phyloP scores from a whole-genome alignment of 1,140 invertebrate species.

The Manduca sexta region DNA sequence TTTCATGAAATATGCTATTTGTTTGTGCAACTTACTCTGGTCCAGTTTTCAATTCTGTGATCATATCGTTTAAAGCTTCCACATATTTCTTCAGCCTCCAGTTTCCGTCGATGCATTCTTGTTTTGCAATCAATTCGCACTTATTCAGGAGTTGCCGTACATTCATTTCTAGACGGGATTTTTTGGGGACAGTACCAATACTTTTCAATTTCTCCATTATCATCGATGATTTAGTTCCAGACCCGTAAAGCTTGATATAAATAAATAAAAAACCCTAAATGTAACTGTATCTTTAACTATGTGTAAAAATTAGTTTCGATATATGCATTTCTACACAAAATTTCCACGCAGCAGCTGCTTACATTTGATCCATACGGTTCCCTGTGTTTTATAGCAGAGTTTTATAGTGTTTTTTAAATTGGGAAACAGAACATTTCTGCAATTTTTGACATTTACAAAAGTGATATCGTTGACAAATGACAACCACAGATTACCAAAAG shows the following conservation, averaged over 20 bases:
- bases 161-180: slow-evolving; percentile 81
- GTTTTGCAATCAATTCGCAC: slow-evolving; percentile 83
- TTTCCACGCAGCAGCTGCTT: too few relatives aligned
- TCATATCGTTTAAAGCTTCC: slow-evolving; percentile 79
- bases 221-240: slow-evolving; percentile 14
- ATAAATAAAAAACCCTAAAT: background rate
- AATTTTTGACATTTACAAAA: too few relatives aligned
- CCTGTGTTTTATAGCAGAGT: too few relatives aligned
- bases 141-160: slow-evolving; percentile 77
- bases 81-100: slow-evolving; percentile 84
- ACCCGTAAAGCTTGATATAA: background rate
- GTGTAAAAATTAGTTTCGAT: too few relatives aligned
- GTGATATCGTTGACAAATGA: too few relatives aligned
- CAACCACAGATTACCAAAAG: too few relatives aligned
- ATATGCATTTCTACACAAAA: too few relatives aligned
- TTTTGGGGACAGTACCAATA: slow-evolving; percentile 26
- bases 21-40: slow-evolving; percentile 72
- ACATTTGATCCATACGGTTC: too few relatives aligned
- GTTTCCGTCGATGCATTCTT: slow-evolving; percentile 75
- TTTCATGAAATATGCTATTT: background rate
- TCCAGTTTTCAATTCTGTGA: slow-evolving; percentile 76
- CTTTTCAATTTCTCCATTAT: slow-evolving; percentile 23
- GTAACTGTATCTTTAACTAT: too few relatives aligned
- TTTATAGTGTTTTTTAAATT: too few relatives aligned
- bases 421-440: too few relatives aligned